These are phyloP conservation scores for Botia almorhae DNA, from an alignment of 2,797 vertebrate genomes.

Conservation along the genomic window DNA sequence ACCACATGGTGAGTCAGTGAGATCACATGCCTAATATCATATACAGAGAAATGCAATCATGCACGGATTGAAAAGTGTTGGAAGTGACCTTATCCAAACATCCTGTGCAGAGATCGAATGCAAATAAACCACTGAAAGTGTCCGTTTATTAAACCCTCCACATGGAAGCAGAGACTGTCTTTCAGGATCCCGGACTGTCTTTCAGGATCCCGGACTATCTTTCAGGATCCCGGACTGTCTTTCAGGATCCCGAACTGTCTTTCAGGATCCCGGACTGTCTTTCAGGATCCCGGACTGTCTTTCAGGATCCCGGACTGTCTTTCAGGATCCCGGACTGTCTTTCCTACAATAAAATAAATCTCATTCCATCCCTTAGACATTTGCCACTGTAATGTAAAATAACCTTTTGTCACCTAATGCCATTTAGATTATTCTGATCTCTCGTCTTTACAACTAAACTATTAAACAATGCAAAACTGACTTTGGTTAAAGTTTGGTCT, in stretches of 20 bases:
- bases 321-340: too few species aligned
- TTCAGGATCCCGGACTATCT: too few species aligned
- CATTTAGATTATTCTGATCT: too few species aligned
- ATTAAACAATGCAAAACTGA: too few species aligned
- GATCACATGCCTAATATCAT: slow-evolving; percentile 42
- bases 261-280: too few species aligned
- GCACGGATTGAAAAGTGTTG: slow-evolving; percentile 40
- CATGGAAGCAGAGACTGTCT: not conserved
- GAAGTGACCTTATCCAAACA: slow-evolving; percentile 43
- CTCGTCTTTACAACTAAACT: too few species aligned
- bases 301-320: too few species aligned
- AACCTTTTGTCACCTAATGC: not conserved
- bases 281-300: too few species aligned
- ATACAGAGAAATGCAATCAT: slow-evolving; percentile 39
- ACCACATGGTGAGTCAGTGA: slow-evolving; percentile 75
- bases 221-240: too few species aligned
- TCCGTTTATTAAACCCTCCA: slow-evolving; percentile 1
- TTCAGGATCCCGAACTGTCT: too few species aligned
- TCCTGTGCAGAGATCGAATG: slow-evolving; percentile 35
- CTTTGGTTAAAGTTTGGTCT: too few species aligned
- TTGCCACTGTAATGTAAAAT: not conserved
- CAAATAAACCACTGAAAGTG: slow-evolving; percentile 24
- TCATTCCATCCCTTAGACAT: too few species aligned
- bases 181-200: not conserved
- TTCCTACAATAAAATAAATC: not conserved